These are phyloP conservation scores for Apamea monoglypha DNA, from an alignment of 2,888 invertebrate genomes.

Conservation along the genomic window DNA sequence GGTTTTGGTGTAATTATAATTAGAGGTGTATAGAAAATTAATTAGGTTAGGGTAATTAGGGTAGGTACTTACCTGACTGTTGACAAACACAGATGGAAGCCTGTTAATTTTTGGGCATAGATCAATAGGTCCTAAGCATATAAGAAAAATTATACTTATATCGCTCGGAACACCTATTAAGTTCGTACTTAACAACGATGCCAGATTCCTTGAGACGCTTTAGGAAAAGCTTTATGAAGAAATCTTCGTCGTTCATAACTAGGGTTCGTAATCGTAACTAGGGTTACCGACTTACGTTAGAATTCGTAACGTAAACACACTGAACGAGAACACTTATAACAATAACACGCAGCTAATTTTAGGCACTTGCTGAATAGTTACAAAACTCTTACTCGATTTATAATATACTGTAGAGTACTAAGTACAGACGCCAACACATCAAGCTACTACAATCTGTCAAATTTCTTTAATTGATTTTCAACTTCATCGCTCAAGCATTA, in stretches of 20 bases:
- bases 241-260: no score
- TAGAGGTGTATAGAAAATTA: not conserved
- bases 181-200: not conserved
- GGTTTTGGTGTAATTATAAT: not conserved
- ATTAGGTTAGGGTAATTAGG: not conserved
- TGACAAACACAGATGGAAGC: not conserved
- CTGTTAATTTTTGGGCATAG: not conserved
- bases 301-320: conserved; percentile 54
- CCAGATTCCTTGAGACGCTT: not conserved
- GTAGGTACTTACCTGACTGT: not conserved
- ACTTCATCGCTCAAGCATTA: no score
- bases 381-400: conserved; percentile 63
- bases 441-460: no score
- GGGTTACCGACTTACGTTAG: no score
- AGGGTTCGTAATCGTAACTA: no score
- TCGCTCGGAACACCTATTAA: not conserved
- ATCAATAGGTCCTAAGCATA: not conserved
- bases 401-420: conserved; percentile 55
- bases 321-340: conserved; percentile 62
- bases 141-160: not conserved
- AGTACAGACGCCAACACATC: no score
- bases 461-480: no score
- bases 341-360: conserved; percentile 68
- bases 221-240: not conserved
- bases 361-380: conserved; percentile 63